Base-by-base conservation (phyloP, 2,888 invertebrate species). In the Achlya flavicornis region DNA sequence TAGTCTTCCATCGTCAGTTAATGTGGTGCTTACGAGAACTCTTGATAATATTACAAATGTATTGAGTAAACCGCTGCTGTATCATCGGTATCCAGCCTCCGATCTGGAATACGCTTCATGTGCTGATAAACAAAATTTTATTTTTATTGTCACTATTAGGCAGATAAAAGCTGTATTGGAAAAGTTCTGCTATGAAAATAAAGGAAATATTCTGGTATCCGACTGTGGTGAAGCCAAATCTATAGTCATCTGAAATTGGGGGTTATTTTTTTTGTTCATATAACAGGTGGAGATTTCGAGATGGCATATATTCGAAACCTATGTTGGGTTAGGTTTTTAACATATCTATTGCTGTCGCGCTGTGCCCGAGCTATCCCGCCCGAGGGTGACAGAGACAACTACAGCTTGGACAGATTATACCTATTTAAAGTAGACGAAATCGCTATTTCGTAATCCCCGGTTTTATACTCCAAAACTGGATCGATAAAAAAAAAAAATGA, bases 21-120 rank as follows among this genome's bases (percentile, higher is more conserved):
- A 80, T 78, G 74, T 74, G 75, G 73, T 82, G 78, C 80, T 85
- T 78, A 82, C 75, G 75, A 78, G 75, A 76, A 71, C 71, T 68
- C 76, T 75, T 84, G 84, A 85, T 84, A 85, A 85, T 86, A 83
- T 82, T 76, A 77, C 78, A 82, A 84, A 84, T 85, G 81, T 83
- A 85, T 84, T 79, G 82, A 83, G 76, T 78, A 66, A 70, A 67
- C 63, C 65, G 66, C 68, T 60, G 60, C 19, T 60, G 60, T 41
- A 60, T 38, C 68, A 71, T 73, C 57, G 35, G 14, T 48, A 53
- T 62, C 57, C 41, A 11, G 35, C 12, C 66, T 66, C 67, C 64
- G 61, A 61, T 43, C 64, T 19, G 38, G 35, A 57, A 62, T 57
- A 33, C 57, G 57, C 35, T 41, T 53, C 64, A 61, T 59, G 26